Evolutionary conservation across 2,888 invertebrate species (phyloP).

Genomic region (Fabriciana adippe): DNA sequence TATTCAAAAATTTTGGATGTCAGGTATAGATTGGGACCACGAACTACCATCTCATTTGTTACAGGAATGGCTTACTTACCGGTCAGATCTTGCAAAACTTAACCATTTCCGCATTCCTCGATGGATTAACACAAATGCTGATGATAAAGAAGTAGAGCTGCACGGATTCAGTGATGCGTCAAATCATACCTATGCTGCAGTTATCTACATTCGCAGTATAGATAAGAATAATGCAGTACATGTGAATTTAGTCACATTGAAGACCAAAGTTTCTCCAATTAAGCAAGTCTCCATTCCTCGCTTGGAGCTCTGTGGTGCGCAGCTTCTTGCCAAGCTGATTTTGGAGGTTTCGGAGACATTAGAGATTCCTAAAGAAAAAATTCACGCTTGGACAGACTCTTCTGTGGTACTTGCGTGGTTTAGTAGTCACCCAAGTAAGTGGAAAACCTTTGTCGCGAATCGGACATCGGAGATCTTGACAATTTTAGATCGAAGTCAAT

Average conservation of each 20-base stretch:
- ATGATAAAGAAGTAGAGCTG: conserved; percentile 29
- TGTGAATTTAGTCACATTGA: conserved; percentile 30
- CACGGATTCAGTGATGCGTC: conserved; percentile 40
- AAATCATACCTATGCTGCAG: conserved; percentile 38
- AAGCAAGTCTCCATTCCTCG: conserved; percentile 21
- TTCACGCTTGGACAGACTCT: conserved; percentile 35
- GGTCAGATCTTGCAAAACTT: no score
- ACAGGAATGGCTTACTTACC: no score
- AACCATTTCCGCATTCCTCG: conserved; percentile 9
- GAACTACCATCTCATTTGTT: no score
- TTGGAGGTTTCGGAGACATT: conserved; percentile 22
- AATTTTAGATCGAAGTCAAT: no score
- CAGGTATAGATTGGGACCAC: no score
- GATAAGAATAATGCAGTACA: conserved; percentile 23
- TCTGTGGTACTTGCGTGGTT: conserved; percentile 31
- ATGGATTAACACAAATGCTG: conserved; percentile 9
- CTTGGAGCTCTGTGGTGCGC: conserved; percentile 18
- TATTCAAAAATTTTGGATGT: no score
- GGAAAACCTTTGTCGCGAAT: conserved; percentile 32
- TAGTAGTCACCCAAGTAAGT: conserved; percentile 26
- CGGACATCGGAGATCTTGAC: conserved; percentile 40
- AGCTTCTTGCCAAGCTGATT: background rate
- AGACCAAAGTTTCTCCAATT: conserved; percentile 29
- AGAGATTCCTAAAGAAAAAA: conserved; percentile 16
- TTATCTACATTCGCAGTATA: conserved; percentile 32